These are phyloP conservation scores for Folsomia manolachei DNA, from an alignment of 2,888 invertebrate genomes.

Conservation along the genomic window DNA sequence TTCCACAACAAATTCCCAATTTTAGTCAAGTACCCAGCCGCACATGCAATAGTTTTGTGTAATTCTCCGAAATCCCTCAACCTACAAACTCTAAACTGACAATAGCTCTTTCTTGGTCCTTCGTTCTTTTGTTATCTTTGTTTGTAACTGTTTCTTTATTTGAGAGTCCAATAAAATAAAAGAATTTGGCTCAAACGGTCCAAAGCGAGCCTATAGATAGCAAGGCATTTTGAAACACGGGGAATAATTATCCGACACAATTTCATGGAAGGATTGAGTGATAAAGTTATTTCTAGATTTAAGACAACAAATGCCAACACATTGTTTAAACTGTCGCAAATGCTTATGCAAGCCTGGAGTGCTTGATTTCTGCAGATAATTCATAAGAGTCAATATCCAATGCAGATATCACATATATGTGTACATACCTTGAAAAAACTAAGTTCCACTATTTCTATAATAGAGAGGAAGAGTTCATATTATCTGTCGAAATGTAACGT, in stretches of 20 bases:
- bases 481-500: background rate
- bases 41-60: too few relatives aligned
- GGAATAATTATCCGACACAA: too few relatives aligned
- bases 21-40: background rate
- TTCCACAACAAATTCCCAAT: background rate
- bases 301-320: too few relatives aligned
- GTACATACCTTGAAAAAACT: conserved; percentile 36
- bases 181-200: background rate
- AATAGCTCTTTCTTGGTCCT: background rate
- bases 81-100: background rate
- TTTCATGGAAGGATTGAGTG: too few relatives aligned
- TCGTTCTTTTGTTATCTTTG: background rate
- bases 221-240: too few relatives aligned
- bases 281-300: too few relatives aligned
- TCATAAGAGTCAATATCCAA: background rate
- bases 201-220: too few relatives aligned
- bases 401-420: background rate
- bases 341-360: too few relatives aligned
- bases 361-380: too few relatives aligned
- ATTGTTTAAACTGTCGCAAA: too few relatives aligned
- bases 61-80: background rate
- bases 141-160: background rate
- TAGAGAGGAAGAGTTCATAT: background rate
- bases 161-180: background rate
- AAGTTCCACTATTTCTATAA: conserved; percentile 37